Percentiles rank a stretch among this genome's conserved stretches.
These are phyloP conservation scores for Chrysina gloriosa DNA, from an alignment of 2,888 invertebrate genomes.

Conservation along the genomic window DNA sequence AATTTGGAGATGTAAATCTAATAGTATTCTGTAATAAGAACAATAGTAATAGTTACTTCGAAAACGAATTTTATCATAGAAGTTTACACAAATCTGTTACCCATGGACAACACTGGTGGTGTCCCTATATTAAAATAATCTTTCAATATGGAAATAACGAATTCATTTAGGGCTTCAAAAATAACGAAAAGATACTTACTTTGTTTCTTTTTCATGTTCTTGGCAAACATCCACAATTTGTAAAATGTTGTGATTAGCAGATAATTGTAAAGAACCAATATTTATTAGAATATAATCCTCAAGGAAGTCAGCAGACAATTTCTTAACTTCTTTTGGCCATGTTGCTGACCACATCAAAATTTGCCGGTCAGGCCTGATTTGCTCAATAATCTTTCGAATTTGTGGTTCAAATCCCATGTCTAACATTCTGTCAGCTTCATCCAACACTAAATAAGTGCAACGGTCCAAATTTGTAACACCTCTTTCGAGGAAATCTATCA, in stretches of 20 bases:
- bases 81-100: too few species aligned
- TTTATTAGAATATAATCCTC: slow-evolving; percentile 96
- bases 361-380: slow-evolving; percentile 91
- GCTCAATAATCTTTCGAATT: slow-evolving; percentile 95
- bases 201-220: slow-evolving; percentile 93
- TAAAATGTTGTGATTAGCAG: slow-evolving; percentile 93
- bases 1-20: too few species aligned
- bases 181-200: slow-evolving; percentile 63
- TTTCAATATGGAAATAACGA: too few species aligned
- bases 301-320: slow-evolving; percentile 95
- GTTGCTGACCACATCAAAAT: slow-evolving; percentile 99
- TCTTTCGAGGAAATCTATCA: slow-evolving; percentile 87
- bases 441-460: slow-evolving; percentile 87
- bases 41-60: too few species aligned
- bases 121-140: too few species aligned
- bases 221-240: slow-evolving; percentile 94
- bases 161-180: slow-evolving; percentile 25
- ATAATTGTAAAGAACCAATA: slow-evolving; percentile 94
- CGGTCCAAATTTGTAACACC: slow-evolving; percentile 82
- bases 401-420: slow-evolving; percentile 99
- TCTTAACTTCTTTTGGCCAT: slow-evolving; percentile 98
- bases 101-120: too few species aligned
- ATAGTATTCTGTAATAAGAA: too few species aligned
- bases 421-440: slow-evolving; percentile 92
- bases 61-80: too few species aligned